Evolutionary conservation across 2,888 invertebrate genomes (phyloP).

Genomic region (Deroplatys truncata): DNA sequence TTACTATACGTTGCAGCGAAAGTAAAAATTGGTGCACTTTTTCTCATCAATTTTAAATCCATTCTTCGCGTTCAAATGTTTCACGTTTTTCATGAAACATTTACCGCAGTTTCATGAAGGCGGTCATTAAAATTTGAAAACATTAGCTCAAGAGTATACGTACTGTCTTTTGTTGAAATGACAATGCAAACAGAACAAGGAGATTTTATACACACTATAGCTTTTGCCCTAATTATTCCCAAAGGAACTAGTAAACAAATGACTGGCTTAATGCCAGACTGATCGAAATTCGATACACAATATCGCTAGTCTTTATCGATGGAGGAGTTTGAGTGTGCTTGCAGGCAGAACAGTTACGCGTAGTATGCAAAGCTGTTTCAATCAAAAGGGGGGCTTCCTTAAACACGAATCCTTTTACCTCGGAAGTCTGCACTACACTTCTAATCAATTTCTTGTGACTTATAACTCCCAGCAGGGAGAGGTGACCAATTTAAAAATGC

Average conservation of each 20-base stretch:
- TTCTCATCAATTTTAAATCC: too few relatives aligned
- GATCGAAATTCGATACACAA: background rate
- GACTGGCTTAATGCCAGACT: background rate
- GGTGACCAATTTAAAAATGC: too few relatives aligned
- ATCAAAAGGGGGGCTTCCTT: background rate
- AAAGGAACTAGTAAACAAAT: background rate
- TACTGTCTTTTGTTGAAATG: background rate
- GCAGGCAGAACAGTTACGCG: background rate
- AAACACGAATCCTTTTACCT: background rate
- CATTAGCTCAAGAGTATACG: background rate
- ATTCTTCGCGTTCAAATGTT: too few relatives aligned
- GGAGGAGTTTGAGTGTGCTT: background rate
- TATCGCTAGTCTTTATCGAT: background rate
- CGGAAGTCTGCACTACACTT: background rate
- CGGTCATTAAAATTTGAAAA: background rate
- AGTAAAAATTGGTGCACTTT: too few relatives aligned
- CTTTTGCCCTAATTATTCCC: background rate
- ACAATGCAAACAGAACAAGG: background rate
- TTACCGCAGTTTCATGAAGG: too few relatives aligned
- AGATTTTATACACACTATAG: background rate
- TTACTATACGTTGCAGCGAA: too few relatives aligned
- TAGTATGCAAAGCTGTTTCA: background rate
- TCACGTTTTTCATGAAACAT: too few relatives aligned
- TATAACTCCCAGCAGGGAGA: too few relatives aligned
- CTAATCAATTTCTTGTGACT: too few relatives aligned